Evolutionary conservation across 64 coral and sea anemone species (phyloP), one percentile per base, ranked within the genome.

Genomic region (Montipora sp.): DNA sequence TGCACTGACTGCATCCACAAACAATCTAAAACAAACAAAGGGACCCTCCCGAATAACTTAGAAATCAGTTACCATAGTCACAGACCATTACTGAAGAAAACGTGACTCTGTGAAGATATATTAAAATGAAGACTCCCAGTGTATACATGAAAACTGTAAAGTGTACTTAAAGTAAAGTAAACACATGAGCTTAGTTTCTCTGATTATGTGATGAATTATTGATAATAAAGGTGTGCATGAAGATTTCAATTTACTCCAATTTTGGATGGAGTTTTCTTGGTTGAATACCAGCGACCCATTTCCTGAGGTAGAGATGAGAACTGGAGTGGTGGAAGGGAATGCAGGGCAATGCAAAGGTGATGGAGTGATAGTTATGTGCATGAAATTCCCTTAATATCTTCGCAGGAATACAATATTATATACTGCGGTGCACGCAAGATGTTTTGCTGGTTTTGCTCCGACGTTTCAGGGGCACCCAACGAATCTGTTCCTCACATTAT

Each of bases 141-240:
- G 27, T 36, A 36, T 15, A 72, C 5, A 72, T 22, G 4, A 49
- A 78, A 78, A 78, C 47, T 78, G 16, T 78, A 50, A 16, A 50
- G 75, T 78, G 47, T 50, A 2, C 46, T 78, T 19, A 49, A 50
- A 24, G 24, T 55, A 55, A 55, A 78, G 75, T 49, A 49, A 5
- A 19, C 75, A 78, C 12, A 51, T 78, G 18, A 78, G 75, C 16
- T 50, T 50, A 78, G 14, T 78, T 78, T 50, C 75, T 78, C 5
- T 78, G 3, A 49, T 78, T 78, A 51, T 15, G 75, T 78, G 46
- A 78, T 78, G 75, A 78, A 78, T 78, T 78, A 78, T 78, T 78
- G 13, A 78, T 50, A 78, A 78, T 78, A 78, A 50, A 50, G 19
- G 75, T 78, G 12, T 50, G 12, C 18, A 78, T 18, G 2, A 50